Conservation (phyloP, 2,888 invertebrate genomes). For the Apeira syringaria region DNA sequence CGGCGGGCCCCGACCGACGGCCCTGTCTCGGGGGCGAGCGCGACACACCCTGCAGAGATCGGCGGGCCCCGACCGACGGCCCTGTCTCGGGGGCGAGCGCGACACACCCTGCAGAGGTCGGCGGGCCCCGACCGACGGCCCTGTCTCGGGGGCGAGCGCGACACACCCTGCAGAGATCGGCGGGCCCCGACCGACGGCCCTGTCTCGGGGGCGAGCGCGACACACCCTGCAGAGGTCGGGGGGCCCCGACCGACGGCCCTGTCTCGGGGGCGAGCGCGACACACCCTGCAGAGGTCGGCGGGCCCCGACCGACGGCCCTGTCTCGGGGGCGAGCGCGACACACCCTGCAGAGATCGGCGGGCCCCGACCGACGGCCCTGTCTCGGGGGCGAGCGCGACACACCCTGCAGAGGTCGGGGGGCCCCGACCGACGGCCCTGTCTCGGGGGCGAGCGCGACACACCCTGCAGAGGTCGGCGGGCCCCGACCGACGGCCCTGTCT, state of each 20-base stretch:
- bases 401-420: slow-evolving; percentile 30
- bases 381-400: slow-evolving; percentile 10
- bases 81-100: slow-evolving; percentile 9
- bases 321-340: slow-evolving; percentile 11
- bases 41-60: slow-evolving; percentile 27
- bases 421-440: too few species aligned
- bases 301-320: too few species aligned
- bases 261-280: slow-evolving; percentile 10
- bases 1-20: slow-evolving; percentile 22
- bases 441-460: slow-evolving; percentile 11
- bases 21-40: too few species aligned
- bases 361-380: too few species aligned
- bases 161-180: slow-evolving; percentile 29
- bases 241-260: too few species aligned
- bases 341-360: slow-evolving; percentile 30
- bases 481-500: too few species aligned
- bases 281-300: slow-evolving; percentile 30
- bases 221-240: slow-evolving; percentile 30
- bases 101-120: slow-evolving; percentile 28
- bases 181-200: too few species aligned
- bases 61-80: slow-evolving; percentile 18
- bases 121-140: too few species aligned
- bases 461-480: slow-evolving; percentile 29
- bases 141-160: slow-evolving; percentile 10
- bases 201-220: slow-evolving; percentile 9